Conservation (phyloP, 2,113 vertebrate species). For the Donacobius atricapilla region DNA sequence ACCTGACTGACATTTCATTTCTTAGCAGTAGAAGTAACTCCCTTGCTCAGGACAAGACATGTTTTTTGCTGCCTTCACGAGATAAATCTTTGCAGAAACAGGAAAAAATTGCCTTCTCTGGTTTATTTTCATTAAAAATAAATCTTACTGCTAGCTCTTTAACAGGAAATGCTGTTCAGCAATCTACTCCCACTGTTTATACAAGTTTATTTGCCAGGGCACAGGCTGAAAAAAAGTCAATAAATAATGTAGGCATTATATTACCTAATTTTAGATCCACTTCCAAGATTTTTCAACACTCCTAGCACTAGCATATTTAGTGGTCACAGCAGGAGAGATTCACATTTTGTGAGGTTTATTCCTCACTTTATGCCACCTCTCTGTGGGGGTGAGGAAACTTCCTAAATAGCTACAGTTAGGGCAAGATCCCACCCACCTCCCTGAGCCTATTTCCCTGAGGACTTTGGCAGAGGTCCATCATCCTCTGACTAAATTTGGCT, state of each 20-base stretch:
- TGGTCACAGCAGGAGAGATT: neutral
- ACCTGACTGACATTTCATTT: neutral
- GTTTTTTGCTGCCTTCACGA: neutral
- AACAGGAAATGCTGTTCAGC: slow-evolving; percentile 2
- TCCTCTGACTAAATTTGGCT: neutral
- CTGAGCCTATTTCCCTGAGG: neutral
- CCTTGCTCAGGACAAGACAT: neutral
- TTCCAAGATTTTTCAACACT: neutral
- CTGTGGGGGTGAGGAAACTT: neutral
- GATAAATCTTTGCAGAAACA: neutral
- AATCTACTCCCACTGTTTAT: neutral
- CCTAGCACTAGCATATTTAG: neutral
- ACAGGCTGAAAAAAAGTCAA: neutral
- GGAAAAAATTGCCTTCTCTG: neutral
- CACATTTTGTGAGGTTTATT: neutral
- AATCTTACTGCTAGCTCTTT: neutral
- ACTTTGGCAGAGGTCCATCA: neutral
- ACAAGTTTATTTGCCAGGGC: neutral
- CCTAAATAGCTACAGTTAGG: neutral
- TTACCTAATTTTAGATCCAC: neutral
- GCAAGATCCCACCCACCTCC: neutral
- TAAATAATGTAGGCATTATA: neutral
- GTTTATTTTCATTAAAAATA: neutral
- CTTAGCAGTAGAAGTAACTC: neutral
- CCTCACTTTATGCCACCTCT: neutral